Evolutionary conservation across 1,140 invertebrate species (phyloP).

Genomic region (Agrypnia vestita): DNA sequence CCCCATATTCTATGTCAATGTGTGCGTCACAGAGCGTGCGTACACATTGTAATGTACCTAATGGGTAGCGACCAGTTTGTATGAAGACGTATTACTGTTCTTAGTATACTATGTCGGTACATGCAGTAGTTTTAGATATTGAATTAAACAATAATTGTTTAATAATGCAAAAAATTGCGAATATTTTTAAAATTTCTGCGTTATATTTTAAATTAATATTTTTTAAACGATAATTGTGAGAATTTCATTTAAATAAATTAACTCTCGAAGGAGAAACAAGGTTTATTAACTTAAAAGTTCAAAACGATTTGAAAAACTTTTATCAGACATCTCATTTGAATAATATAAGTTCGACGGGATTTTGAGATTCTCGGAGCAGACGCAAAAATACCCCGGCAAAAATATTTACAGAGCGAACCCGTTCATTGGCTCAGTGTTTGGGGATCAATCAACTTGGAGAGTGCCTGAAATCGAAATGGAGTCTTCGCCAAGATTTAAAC

Average conservation of each 20-base stretch:
- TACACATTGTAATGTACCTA: no score
- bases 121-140: no score
- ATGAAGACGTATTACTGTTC: no score
- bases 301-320: conserved; percentile 20
- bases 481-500: conserved; percentile 9
- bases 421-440: conserved; percentile 22
- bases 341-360: conserved; percentile 30
- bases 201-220: no score
- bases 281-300: background rate
- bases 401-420: conserved; percentile 8
- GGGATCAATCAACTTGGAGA: conserved; percentile 25
- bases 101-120: no score
- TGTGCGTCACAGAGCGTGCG: no score
- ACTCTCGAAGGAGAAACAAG: background rate
- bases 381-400: conserved; percentile 24
- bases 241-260: background rate
- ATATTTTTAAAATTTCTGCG: no score
- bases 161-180: no score
- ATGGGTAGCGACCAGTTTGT: no score
- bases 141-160: no score
- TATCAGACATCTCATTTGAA: conserved; percentile 32
- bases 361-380: conserved; percentile 15
- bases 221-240: no score
- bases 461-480: conserved; percentile 1
- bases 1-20: no score